phyloP scores from a whole-genome alignment of 2,888 invertebrate species.

The Lasioglossum lativentre region DNA sequence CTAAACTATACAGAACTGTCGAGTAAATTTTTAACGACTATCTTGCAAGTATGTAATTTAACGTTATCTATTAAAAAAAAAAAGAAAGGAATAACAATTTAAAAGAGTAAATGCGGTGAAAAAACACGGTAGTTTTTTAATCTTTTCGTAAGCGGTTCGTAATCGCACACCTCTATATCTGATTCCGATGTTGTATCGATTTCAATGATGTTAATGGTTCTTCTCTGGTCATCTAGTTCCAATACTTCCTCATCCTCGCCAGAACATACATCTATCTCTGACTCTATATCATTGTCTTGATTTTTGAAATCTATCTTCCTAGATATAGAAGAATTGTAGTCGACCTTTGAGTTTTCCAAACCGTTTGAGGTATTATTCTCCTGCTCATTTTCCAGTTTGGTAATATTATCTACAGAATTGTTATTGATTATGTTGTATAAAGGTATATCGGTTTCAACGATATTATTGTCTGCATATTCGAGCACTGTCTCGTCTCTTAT shows the following conservation, averaged over 20 bases:
- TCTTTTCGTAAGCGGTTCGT: neutral
- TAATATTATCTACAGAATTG: neutral
- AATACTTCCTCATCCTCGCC: conserved; percentile 74
- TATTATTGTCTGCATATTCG: neutral
- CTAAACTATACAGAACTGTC: neutral
- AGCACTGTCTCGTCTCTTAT: neutral
- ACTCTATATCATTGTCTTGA: conserved; percentile 29
- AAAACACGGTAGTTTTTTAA: neutral
- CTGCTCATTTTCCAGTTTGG: neutral
- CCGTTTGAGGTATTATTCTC: neutral
- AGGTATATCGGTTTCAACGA: neutral
- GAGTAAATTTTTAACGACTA: neutral
- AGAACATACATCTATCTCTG: conserved; percentile 76
- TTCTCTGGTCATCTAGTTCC: conserved; percentile 58
- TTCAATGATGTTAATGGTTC: neutral
- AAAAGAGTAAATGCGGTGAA: conserved; percentile 1
- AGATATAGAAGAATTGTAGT: neutral
- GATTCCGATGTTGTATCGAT: conserved; percentile 6
- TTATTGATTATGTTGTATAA: neutral
- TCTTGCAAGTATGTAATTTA: neutral
- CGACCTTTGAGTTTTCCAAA: neutral
- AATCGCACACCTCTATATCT: conserved; percentile 14
- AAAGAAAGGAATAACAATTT: neutral
- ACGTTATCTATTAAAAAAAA: neutral
- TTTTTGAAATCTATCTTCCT: neutral